phyloP scores from a whole-genome alignment of 2,113 vertebrate species.

The Todiramphus chloris region DNA sequence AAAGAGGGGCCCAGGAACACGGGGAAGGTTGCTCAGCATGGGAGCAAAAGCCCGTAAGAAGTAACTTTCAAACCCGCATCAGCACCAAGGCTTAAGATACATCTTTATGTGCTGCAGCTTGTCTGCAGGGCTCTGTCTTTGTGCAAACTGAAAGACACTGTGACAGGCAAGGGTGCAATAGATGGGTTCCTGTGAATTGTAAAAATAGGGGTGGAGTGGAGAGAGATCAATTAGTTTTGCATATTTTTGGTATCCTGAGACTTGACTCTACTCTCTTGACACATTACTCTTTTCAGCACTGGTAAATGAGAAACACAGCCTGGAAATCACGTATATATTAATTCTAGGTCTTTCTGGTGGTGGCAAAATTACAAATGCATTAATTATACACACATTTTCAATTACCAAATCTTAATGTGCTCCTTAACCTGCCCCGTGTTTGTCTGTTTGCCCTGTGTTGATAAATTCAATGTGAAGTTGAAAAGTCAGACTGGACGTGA shows the following conservation, averaged over 20 bases:
- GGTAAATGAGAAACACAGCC: neutral
- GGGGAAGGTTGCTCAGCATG: neutral
- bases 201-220: neutral
- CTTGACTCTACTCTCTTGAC: neutral
- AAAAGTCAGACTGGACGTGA: neutral
- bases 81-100: neutral
- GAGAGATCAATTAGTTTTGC: too few relatives aligned
- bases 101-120: neutral
- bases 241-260: neutral
- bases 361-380: neutral
- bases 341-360: neutral
- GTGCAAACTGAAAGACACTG: neutral
- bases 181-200: neutral
- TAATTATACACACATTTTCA: neutral
- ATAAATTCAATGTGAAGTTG: neutral
- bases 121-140: neutral
- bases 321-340: neutral
- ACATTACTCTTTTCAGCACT: neutral
- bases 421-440: neutral
- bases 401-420: neutral
- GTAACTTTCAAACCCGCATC: neutral
- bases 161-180: neutral
- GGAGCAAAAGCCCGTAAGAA: neutral
- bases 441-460: too few relatives aligned
- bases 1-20: neutral